Evolutionary conservation across 2,888 invertebrate species (phyloP).

Genomic region (Drosophila mayaguana): DNA sequence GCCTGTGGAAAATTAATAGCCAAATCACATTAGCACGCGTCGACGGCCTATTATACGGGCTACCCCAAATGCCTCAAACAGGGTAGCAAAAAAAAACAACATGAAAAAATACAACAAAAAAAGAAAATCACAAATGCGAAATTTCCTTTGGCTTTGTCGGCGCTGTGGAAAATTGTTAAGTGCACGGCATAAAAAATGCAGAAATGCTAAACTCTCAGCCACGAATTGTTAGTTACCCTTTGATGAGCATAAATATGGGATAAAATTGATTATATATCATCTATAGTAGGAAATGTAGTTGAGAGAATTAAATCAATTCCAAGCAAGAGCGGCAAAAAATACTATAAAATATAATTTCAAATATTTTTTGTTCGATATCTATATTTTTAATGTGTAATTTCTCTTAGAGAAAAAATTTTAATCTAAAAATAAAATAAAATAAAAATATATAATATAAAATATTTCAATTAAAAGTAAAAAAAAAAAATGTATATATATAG

Average conservation of each 20-base stretch:
- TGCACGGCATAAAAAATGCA: constrained; percentile 47
- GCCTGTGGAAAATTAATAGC: constrained; percentile 62
- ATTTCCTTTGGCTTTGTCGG: constrained; percentile 44
- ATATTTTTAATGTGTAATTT: too few species aligned
- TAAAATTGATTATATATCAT: neutral
- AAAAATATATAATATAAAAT: too few species aligned
- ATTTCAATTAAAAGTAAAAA: too few species aligned
- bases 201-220: neutral
- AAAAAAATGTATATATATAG: too few species aligned
- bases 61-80: constrained; percentile 32
- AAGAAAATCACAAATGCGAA: constrained; percentile 54
- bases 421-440: too few species aligned
- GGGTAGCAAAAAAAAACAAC: constrained; percentile 28
- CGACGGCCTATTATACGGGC: constrained; percentile 53
- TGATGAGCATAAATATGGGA: neutral
- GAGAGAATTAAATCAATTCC: neutral
- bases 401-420: too few species aligned
- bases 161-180: constrained; percentile 64
- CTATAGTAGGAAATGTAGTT: neutral
- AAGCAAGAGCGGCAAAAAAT: neutral
- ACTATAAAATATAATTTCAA: neutral
- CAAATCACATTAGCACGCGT: constrained; percentile 66
- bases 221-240: constrained; percentile 8
- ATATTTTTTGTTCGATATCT: too few species aligned
- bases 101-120: constrained; percentile 10